A percentile compares a stretch with the other conserved stretches of the same genome.
Evolutionary conservation across 2,797 vertebrate genomes (phyloP).

Genomic region (Xenops minutus): DNA sequence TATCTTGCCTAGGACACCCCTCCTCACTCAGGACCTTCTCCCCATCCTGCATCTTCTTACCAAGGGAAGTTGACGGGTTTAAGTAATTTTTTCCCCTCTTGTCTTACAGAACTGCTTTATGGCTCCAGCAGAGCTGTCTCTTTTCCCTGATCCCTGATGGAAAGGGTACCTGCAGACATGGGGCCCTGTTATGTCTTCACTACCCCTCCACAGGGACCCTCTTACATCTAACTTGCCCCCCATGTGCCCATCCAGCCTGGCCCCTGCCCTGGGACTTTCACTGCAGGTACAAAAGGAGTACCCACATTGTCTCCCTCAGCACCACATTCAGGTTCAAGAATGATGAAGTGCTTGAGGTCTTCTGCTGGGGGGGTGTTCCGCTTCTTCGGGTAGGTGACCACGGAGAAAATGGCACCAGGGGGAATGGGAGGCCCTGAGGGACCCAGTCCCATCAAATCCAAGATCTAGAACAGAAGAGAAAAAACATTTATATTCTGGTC

Average conservation of each 20-base stretch:
- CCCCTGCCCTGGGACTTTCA: slow-evolving; percentile 70
- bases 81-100: neutral
- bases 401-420: slow-evolving; percentile 77
- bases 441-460: slow-evolving; percentile 82
- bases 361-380: slow-evolving; percentile 35
- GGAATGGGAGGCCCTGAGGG: slow-evolving; percentile 77
- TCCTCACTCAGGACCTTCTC: neutral
- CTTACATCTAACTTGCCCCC: neutral
- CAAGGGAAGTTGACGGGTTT: neutral
- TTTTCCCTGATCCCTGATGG: neutral
- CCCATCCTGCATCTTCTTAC: neutral
- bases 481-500: neutral
- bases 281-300: rapidly evolving
- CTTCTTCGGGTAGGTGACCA: slow-evolving; percentile 77
- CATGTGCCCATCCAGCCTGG: neutral
- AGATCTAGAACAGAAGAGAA: slow-evolving; percentile 75
- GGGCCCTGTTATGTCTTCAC: neutral
- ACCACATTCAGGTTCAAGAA: slow-evolving; percentile 65
- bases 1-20: neutral
- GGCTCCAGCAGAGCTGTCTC: neutral
- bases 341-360: slow-evolving; percentile 74
- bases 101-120: neutral
- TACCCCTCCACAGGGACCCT: neutral
- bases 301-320: slow-evolving; percentile 55
- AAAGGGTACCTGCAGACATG: neutral